These are phyloP conservation scores for Acrocephalus arundinaceus DNA, from an alignment of 2,113 vertebrate genomes.

Conservation along the genomic window DNA sequence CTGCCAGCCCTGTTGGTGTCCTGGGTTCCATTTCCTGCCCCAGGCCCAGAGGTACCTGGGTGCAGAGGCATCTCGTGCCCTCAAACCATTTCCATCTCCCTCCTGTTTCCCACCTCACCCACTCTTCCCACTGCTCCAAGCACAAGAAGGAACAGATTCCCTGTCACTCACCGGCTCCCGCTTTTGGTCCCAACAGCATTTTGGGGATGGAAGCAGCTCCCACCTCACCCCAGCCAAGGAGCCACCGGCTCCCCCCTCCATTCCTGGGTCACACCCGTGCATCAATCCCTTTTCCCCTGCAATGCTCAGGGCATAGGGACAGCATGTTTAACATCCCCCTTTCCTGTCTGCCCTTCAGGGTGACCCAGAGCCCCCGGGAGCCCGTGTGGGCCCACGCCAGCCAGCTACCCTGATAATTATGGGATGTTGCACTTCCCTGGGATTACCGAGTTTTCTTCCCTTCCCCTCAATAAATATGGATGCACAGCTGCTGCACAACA, in stretches of 20 bases:
- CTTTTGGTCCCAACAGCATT: neutral
- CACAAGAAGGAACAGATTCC: neutral
- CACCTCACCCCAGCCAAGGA: neutral
- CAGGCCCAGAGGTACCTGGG: neutral
- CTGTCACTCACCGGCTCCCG: neutral
- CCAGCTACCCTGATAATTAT: neutral
- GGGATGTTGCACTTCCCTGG: neutral
- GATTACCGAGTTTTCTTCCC: neutral
- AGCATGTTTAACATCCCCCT: neutral
- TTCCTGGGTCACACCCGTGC: neutral
- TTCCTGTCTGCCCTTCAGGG: neutral
- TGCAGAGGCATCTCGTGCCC: neutral
- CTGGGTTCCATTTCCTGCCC: neutral
- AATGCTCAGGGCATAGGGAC: neutral
- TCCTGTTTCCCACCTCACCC: neutral
- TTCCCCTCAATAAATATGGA: constrained; percentile 27
- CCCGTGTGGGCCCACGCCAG: neutral
- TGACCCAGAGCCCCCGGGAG: neutral
- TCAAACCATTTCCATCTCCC: neutral
- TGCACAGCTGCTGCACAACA: neutral
- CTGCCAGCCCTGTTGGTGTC: too few species aligned
- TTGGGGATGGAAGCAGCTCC: neutral
- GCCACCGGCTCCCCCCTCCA: neutral
- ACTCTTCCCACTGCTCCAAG: neutral
- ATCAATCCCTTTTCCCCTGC: neutral